Conservation (phyloP, 2,797 vertebrate species). For the Tenualosa thibaudeaui region DNA sequence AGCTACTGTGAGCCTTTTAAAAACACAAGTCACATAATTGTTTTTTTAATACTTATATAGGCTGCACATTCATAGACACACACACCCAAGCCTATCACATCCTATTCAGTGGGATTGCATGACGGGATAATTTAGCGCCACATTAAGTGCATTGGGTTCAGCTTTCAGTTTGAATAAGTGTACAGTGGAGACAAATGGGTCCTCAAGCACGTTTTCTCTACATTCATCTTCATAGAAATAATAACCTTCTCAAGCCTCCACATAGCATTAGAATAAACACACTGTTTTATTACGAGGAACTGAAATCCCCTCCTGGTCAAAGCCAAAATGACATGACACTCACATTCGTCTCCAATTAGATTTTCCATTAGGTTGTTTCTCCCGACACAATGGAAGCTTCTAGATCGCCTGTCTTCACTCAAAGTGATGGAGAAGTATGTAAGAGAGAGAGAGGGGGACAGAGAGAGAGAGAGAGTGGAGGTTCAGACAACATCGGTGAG, state of each 20-base stretch:
- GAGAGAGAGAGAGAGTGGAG: not conserved
- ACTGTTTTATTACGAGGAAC: not conserved
- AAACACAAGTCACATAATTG: not conserved
- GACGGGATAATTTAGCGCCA: constrained; percentile 68
- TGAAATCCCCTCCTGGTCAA: not conserved
- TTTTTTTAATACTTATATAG: not conserved
- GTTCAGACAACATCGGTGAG: not conserved
- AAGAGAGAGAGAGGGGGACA: not conserved
- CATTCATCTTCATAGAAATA: constrained; percentile 11
- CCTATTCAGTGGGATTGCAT: constrained; percentile 58
- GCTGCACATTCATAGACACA: not conserved
- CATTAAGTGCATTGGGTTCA: constrained; percentile 61
- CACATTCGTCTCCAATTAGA: not conserved
- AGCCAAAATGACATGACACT: not conserved
- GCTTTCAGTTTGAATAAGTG: constrained; percentile 60
- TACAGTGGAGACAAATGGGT: constrained; percentile 35
- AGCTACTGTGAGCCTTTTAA: not conserved
- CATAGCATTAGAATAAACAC: not conserved
- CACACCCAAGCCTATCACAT: constrained; percentile 39
- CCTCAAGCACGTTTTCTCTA: constrained; percentile 47
- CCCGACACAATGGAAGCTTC: not conserved
- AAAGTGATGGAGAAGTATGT: not conserved
- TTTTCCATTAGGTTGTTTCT: not conserved
- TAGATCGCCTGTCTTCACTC: not conserved
- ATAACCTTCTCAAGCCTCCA: constrained; percentile 23